These are phyloP conservation scores for Menidia beryllina DNA, from an alignment of 2,113 vertebrate species.

Conservation along the genomic window DNA sequence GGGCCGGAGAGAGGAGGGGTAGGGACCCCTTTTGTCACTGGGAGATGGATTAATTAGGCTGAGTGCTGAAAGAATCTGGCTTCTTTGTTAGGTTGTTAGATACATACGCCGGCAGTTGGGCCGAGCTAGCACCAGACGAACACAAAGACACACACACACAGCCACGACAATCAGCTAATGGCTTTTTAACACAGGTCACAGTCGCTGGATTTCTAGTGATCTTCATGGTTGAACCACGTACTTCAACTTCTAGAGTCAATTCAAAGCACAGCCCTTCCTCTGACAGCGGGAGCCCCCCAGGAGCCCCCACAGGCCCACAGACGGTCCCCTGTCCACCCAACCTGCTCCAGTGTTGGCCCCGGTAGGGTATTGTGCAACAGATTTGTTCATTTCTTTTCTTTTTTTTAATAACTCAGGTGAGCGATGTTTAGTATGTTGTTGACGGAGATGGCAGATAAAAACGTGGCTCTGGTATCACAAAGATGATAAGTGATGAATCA, in stretches of 20 bases:
- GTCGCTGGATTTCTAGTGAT: conserved; percentile 48
- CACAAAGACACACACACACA: conserved; percentile 12
- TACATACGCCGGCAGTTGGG: conserved; percentile 28
- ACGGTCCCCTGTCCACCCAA: background rate
- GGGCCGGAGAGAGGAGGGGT: conserved; percentile 50
- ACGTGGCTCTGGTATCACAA: conserved; percentile 25
- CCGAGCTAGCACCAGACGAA: conserved; percentile 21
- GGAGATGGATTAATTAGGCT: conserved; percentile 78
- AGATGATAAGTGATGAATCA: conserved; percentile 56
- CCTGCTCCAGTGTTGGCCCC: too few species aligned
- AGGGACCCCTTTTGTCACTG: conserved; percentile 64
- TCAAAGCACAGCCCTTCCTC: background rate
- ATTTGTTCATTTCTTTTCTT: background rate
- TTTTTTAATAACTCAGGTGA: conserved; percentile 12
- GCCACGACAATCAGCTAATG: conserved; percentile 56
- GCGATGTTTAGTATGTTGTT: conserved; percentile 24
- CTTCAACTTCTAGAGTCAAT: background rate
- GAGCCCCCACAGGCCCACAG: background rate
- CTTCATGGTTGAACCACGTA: conserved; percentile 18
- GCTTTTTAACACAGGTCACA: conserved; percentile 46
- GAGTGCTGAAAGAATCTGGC: conserved; percentile 61
- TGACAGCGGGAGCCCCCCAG: background rate
- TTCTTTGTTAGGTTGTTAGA: conserved; percentile 49
- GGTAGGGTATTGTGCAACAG: background rate
- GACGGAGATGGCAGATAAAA: conserved; percentile 41